Evolutionary conservation across 1,140 invertebrate species (phyloP).

Genomic region (Nasonia longicornis): DNA sequence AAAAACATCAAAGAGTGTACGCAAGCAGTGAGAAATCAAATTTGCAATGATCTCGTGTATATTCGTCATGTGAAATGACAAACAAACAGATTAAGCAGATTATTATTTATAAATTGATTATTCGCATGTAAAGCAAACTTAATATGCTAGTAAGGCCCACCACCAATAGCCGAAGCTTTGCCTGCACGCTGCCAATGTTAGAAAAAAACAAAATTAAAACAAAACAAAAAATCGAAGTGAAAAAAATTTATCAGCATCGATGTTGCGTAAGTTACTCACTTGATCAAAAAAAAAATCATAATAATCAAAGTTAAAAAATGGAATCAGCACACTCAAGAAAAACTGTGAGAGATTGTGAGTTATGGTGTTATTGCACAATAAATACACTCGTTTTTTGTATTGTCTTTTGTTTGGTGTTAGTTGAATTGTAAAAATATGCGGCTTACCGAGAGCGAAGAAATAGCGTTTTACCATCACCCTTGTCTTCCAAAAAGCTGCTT

Average conservation of each 20-base stretch:
- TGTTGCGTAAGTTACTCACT: neutral
- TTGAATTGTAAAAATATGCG: constrained; percentile 42
- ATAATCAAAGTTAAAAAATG: constrained; percentile 7
- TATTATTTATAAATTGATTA: constrained; percentile 16
- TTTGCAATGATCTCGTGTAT: constrained; percentile 19
- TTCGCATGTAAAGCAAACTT: constrained; percentile 8
- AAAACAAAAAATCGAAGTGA: constrained; percentile 38
- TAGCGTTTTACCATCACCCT: constrained; percentile 63
- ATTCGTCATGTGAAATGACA: constrained; percentile 25
- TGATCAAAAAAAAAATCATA: neutral
- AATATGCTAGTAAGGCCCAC: constrained; percentile 36
- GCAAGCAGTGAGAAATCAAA: constrained; percentile 38
- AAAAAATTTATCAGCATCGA: constrained; percentile 8
- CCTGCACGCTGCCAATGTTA: constrained; percentile 23
- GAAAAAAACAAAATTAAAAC: constrained; percentile 29
- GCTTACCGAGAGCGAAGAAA: constrained; percentile 61
- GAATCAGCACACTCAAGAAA: constrained; percentile 28
- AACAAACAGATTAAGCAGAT: constrained; percentile 28
- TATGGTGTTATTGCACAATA: constrained; percentile 41
- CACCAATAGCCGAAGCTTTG: constrained; percentile 44
- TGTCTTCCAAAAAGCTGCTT: constrained; percentile 60
- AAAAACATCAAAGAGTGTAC: neutral
- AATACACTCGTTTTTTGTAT: constrained; percentile 43
- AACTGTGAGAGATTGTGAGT: constrained; percentile 1
- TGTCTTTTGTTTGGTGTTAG: constrained; percentile 36